Conservation (phyloP, 1,140 invertebrate genomes). For the Pseudobourletiella spinata region DNA sequence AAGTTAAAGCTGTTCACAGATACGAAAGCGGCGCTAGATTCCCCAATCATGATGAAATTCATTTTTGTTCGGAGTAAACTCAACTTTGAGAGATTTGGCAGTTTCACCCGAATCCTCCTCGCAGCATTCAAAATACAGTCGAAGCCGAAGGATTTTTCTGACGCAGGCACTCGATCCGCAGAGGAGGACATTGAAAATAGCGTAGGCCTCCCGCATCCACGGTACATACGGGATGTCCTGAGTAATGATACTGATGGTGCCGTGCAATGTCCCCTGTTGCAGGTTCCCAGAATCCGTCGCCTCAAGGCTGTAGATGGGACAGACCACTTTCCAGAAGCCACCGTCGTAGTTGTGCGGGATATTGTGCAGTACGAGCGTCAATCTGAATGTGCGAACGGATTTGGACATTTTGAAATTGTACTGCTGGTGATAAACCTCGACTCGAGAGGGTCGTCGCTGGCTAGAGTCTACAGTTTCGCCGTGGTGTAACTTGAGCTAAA, state of each 20-base stretch:
- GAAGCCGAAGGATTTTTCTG: neutral
- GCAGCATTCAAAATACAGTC: neutral
- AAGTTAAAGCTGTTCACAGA: too few species aligned
- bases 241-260: neutral
- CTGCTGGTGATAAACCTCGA: neutral
- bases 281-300: neutral
- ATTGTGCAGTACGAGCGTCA: neutral
- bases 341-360: neutral
- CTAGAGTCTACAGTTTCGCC: neutral
- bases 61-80: too few species aligned
- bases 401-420: neutral
- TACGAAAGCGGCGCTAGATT: too few species aligned
- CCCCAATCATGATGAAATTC: too few species aligned
- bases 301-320: neutral
- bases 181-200: neutral
- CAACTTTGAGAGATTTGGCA: too few species aligned
- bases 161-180: neutral
- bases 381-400: neutral
- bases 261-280: neutral
- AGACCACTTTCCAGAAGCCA: neutral
- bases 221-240: neutral
- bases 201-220: constrained; percentile 1
- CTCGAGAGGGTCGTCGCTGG: neutral
- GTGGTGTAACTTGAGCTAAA: neutral
- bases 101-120: neutral